Evolutionary conservation across 1,140 invertebrate genomes (phyloP), one percentile per base, ranked within the genome.

Genomic region (Andrena cerasifolii): DNA sequence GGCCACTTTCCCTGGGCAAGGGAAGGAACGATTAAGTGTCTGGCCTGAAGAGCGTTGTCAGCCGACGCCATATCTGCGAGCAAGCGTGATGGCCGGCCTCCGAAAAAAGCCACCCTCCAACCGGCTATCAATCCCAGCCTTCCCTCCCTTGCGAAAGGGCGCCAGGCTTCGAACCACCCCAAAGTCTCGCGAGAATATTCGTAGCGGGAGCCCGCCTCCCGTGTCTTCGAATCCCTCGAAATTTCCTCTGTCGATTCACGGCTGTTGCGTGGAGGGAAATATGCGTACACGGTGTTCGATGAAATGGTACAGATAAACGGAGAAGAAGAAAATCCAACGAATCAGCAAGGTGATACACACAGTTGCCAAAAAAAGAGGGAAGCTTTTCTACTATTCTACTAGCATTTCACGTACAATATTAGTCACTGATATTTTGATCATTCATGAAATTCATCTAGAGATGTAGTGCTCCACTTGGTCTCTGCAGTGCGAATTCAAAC

Each of bases 71-170:
- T 92, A 88, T 88, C 90, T 89, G 86, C 79, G 87, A 82, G 78
- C 80, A 78, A 91, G 84, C 90, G 87, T 90, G 89, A 92, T 92
- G 91, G 91, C 91, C 90, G 91, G 89, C 86, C 80, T 72, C 72
- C 86, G 88, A 79, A 83, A 90, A 91, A 91, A 91, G 87, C 89
- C 87, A 90, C 89, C 90, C 90, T 91, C 86, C 85, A 84, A 87
- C 83, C 82, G 86, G 86, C 88, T 88, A 90, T 90, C 89, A 90
- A 86, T 87, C 87, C 82, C 87, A 80, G 78, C 56, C 78, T 87
- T 87, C 87, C 86, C 87, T 86, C 87, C 83, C 83, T 75, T 33
- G 79, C 83, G 82, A 85, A 79, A 85, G 87, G 84, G 85, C 87
- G 86, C 83, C 87, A 84, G 82, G 86, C 85, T 85, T 82, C 83